Evolutionary conservation across 2,113 vertebrate genomes (phyloP), one percentile per base, ranked within the genome.

Genomic region (Coryphaenoides rupestris): DNA sequence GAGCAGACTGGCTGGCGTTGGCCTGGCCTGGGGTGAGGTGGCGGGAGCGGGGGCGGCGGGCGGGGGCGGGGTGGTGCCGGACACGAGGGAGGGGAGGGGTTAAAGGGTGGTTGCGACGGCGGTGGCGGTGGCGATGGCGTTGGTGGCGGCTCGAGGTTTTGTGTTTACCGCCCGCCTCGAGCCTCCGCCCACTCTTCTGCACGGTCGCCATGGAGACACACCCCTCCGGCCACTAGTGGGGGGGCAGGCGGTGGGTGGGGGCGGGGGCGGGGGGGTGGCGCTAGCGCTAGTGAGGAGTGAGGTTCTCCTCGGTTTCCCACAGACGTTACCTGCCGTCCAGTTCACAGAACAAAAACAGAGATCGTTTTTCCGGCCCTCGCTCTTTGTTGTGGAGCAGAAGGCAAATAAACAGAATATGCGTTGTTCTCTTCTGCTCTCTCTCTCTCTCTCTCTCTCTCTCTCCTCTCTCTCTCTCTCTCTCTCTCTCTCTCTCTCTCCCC

Each of bases 281-380:
- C n/a, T n/a, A n/a, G n/a, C n/a, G n/a, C n/a, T 80, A 92, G 90
- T 93, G 90, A 91, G 85, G 84, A n/a, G n/a, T n/a, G n/a, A n/a
- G n/a, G n/a, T n/a, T 88, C 89, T 90, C 84, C 86, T 89, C 80
- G 70, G 92, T 95, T n/a, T 95, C 94, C 92, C 94, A 94, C 93
- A 93, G n/a, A n/a, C 90, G 90, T 88, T 85, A 81, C 93, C 93
- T 90, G 92, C 86, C 87, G 89, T 82, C 90, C 93, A 89, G 94
- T 91, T 92, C 93, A 93, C 91, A 87, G 80, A 86, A 86, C 87
- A 7, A 12, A 2, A 12, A 12, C 33, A 40, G 9, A 40, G 4
- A 40, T 33, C 5, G 10, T 33, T 10, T 33, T 33, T 33, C 28
- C 28, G 5, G 28, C 10, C 28, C 80, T 90, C n/a, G 65, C 54